These are phyloP conservation scores for Linyphia triangularis DNA, from an alignment of 2,888 invertebrate genomes.

Conservation along the genomic window DNA sequence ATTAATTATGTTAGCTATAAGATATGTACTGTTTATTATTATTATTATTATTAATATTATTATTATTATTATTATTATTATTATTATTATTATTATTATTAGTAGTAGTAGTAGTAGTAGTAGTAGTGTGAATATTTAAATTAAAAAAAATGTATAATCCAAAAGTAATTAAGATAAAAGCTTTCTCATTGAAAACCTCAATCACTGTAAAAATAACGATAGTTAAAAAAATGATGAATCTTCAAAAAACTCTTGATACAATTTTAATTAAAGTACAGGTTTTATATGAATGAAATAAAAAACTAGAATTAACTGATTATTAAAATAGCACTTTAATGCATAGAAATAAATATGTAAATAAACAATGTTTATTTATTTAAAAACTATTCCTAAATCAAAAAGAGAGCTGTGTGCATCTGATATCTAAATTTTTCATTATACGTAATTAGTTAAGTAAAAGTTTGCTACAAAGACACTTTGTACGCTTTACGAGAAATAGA, in stretches of 20 bases:
- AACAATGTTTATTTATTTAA: not conserved
- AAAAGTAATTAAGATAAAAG: not conserved
- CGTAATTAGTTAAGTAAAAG: constrained; percentile 48
- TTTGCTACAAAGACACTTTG: not conserved
- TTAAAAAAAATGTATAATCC: not conserved
- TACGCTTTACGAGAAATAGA: not conserved
- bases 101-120: no score
- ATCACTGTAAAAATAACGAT: not conserved
- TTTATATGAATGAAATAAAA: not conserved
- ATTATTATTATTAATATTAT: no score
- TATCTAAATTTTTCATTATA: constrained; percentile 27
- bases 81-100: no score
- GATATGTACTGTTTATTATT: no score
- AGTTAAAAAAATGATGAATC: not conserved
- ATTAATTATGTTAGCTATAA: no score
- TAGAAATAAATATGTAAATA: not conserved
- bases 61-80: no score
- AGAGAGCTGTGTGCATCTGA: constrained; percentile 3
- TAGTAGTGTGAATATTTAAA: no score
- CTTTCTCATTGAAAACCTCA: not conserved
- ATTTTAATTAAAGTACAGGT: not conserved
- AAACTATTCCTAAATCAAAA: constrained; percentile 25
- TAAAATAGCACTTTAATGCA: not conserved
- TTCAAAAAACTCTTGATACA: not conserved
- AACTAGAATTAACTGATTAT: no score